Evolutionary conservation across 2,888 invertebrate species (phyloP).

Genomic region (Melangyna quadrimaculata): DNA sequence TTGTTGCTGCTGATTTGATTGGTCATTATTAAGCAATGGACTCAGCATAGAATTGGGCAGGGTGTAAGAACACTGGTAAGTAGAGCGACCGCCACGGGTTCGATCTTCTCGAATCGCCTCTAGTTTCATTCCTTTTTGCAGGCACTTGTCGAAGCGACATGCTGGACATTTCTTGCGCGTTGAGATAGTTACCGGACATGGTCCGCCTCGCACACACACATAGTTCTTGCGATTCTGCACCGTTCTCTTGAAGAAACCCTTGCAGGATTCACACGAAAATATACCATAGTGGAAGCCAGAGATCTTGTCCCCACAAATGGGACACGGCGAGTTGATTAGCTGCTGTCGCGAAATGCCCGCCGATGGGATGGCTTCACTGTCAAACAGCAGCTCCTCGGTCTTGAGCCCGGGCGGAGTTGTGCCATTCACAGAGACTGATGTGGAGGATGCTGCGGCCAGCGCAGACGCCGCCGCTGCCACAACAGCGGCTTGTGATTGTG

Average conservation of each 20-base stretch:
- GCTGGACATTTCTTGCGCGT: constrained; percentile 98
- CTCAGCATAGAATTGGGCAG: constrained; percentile 87
- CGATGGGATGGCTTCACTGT: constrained; percentile 81
- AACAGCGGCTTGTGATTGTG: constrained; percentile 76
- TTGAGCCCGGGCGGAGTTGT: constrained; percentile 71
- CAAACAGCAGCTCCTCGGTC: constrained; percentile 75
- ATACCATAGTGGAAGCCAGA: constrained; percentile 99
- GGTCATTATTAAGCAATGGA: constrained; percentile 81
- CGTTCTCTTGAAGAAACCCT: constrained; percentile 98
- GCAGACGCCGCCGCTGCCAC: constrained; percentile 65
- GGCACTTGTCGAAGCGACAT: constrained; percentile 97
- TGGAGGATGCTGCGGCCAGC: constrained; percentile 66
- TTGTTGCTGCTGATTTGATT: constrained; percentile 73
- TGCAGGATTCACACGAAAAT: constrained; percentile 98
- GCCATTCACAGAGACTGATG: constrained; percentile 59
- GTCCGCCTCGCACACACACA: constrained; percentile 94
- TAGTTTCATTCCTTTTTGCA: constrained; percentile 97
- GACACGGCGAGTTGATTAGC: constrained; percentile 95
- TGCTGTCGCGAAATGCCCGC: constrained; percentile 93
- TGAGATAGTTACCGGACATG: constrained; percentile 95
- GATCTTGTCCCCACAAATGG: constrained; percentile 97
- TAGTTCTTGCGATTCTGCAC: constrained; percentile 99
- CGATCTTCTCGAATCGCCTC: constrained; percentile 98
- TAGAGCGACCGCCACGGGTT: constrained; percentile 96
- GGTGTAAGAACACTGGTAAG: constrained; percentile 96